Percentiles rank a stretch among this genome's conserved stretches.
phyloP scores from a whole-genome alignment of 2,888 invertebrate species.

The Perizoma flavofasciatum region DNA sequence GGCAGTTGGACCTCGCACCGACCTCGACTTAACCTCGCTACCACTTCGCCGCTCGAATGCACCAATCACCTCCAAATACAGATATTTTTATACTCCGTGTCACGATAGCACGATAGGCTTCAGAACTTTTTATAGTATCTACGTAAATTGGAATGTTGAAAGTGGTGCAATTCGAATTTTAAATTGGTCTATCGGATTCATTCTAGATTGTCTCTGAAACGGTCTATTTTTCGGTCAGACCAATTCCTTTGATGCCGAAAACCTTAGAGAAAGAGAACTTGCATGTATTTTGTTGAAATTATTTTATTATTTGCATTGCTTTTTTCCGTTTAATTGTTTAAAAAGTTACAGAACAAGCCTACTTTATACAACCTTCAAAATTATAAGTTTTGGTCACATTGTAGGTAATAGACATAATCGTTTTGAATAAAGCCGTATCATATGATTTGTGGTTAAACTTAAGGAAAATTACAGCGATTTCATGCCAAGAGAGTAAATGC shows the following conservation, averaged over 20 bases:
- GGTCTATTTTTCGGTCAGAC: slow-evolving; percentile 1
- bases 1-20: slow-evolving; percentile 61
- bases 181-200: slow-evolving; percentile 43
- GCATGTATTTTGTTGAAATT: too few species aligned
- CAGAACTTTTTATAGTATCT: slow-evolving; percentile 44
- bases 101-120: slow-evolving; percentile 53
- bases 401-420: slow-evolving; percentile 1
- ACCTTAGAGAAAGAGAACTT: not conserved
- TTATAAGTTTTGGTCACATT: too few species aligned
- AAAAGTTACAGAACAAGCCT: too few species aligned
- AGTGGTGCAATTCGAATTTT: slow-evolving; percentile 55
- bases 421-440: slow-evolving; percentile 10
- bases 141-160: slow-evolving; percentile 48
- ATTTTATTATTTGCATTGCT: too few species aligned
- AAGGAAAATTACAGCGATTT: slow-evolving; percentile 33
- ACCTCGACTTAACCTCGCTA: slow-evolving; percentile 72
- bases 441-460: slow-evolving; percentile 33
- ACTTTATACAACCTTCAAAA: too few species aligned
- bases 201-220: slow-evolving; percentile 40
- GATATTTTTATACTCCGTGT: slow-evolving; percentile 65
- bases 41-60: slow-evolving; percentile 69
- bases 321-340: too few species aligned
- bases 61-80: slow-evolving; percentile 74
- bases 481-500: slow-evolving; percentile 12
- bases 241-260: slow-evolving; percentile 9